Evolutionary conservation across 2,113 vertebrate species (phyloP), one percentile per base, ranked within the genome.

Genomic region (Cinclus mexicanus): DNA sequence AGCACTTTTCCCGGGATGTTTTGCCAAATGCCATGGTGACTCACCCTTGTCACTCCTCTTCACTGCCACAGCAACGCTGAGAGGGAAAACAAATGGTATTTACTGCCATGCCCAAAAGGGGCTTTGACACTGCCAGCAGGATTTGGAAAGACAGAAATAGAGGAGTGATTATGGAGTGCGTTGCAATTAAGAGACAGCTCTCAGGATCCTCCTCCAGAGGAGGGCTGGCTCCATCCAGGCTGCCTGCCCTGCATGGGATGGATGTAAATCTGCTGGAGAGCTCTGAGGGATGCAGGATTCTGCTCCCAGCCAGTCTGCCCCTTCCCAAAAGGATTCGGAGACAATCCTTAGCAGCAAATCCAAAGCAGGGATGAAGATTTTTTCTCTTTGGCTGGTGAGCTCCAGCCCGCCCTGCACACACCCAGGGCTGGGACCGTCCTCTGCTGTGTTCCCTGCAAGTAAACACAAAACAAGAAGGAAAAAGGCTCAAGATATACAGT

Each of bases 41-140:
- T 95, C 93, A 89, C 18, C 42, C 53, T 7, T 72, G 91, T 95
- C 82, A 19, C 79, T 95, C 53, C 74, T 81, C 86, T 63, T 52
- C 12, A 2, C 72, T 14, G 82, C 87, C 78, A 82, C 31, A 60
- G 87, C 64, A 87, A 26, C 84, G 26, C 31, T 23, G 8, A 21
- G 50, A 57, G 59, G 90, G 52, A 80, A 90, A 97, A 84, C 84
- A 95, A 95, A 59, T 0, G 8, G 22, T 75, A n/a, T 93, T 97
- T 94, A 91, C 74, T 94, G 61, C 92, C 0, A 1, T 64, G 78
- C 49, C 90, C 92, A 87, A 91, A 93, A 68, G 23, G 46, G 88
- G 49, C 78, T 65, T 47, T 18, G 59, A 24, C 87, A 64, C 74
- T 37, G 39, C 0, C 2, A 55, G 84, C 67, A 69, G 75, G 49